A percentile compares a stretch with the other conserved stretches of the same genome.
Evolutionary conservation across 2,888 invertebrate genomes (phyloP).

Genomic region (Parelbella ahira): DNA sequence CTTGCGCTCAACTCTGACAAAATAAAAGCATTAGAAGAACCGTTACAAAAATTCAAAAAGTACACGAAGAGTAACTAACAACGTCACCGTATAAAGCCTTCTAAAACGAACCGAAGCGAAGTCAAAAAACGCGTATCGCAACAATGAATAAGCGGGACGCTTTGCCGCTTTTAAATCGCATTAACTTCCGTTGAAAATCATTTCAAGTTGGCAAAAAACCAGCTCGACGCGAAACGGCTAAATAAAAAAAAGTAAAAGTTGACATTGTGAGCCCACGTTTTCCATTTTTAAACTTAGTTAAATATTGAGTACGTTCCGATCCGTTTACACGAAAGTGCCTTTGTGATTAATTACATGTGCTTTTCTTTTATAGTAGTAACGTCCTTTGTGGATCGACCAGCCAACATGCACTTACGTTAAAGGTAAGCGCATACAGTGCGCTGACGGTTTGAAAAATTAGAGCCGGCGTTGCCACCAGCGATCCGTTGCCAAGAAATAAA

Average conservation of each 20-base stretch:
- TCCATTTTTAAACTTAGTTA: constrained; percentile 33
- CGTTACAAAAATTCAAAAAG: too few species aligned
- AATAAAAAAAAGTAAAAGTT: constrained; percentile 29
- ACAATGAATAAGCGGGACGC: constrained; percentile 27
- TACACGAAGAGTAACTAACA: too few species aligned
- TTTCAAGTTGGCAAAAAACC: constrained; percentile 36
- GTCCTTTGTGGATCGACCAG: constrained; percentile 39
- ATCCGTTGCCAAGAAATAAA: too few species aligned
- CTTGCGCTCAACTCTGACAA: too few species aligned
- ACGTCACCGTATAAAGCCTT: too few species aligned
- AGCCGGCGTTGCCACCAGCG: background rate
- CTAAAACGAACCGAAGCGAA: too few species aligned
- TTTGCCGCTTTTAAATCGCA: constrained; percentile 32
- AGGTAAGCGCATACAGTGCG: constrained; percentile 7
- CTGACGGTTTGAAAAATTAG: constrained; percentile 2
- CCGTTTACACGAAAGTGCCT: constrained; percentile 31
- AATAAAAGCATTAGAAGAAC: too few species aligned
- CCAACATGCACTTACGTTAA: constrained; percentile 37
- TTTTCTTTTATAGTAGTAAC: constrained; percentile 36
- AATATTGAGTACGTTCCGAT: constrained; percentile 33
- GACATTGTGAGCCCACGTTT: constrained; percentile 33
- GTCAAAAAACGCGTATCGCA: constrained; percentile 24
- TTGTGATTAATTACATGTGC: constrained; percentile 36
- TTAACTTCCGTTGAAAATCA: constrained; percentile 33
- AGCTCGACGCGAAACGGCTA: constrained; percentile 21